These are phyloP conservation scores for Callosobruchus maculatus DNA, from an alignment of 2,888 invertebrate species.

Conservation along the genomic window DNA sequence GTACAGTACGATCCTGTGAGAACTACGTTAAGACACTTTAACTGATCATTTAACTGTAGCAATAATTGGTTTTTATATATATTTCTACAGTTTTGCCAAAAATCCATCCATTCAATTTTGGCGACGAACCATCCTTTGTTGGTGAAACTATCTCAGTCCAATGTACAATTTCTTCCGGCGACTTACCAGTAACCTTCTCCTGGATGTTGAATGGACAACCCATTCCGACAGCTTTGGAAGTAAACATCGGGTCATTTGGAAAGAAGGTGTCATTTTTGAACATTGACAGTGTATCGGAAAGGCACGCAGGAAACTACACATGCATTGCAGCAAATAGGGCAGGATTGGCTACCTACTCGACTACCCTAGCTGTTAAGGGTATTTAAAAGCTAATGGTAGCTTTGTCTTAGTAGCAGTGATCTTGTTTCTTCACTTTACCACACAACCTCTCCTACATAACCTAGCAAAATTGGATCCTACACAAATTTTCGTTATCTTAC, in stretches of 20 bases:
- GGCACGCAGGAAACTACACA: constrained; percentile 57
- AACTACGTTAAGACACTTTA: too few species aligned
- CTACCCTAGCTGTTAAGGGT: constrained; percentile 56
- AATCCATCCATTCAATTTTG: constrained; percentile 68
- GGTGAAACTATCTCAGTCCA: constrained; percentile 68
- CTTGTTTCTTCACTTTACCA: too few species aligned
- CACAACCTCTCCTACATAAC: too few species aligned
- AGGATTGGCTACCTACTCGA: constrained; percentile 51
- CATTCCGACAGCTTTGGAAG: constrained; percentile 51
- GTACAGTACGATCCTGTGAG: too few species aligned
- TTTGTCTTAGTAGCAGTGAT: too few species aligned
- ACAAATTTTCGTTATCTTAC: too few species aligned
- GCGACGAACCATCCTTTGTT: constrained; percentile 61
- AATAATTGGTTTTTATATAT: background rate
- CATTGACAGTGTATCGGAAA: constrained; percentile 53
- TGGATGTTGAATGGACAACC: constrained; percentile 67
- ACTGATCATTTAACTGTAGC: background rate
- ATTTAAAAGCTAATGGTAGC: constrained; percentile 11
- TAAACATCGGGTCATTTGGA: constrained; percentile 58
- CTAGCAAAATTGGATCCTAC: too few species aligned
- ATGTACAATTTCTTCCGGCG: constrained; percentile 65
- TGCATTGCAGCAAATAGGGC: constrained; percentile 55
- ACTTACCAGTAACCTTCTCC: constrained; percentile 69
- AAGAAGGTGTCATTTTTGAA: constrained; percentile 62
- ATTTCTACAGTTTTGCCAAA: constrained; percentile 40